Evolutionary conservation across 2,888 invertebrate species (phyloP), one percentile per base, ranked within the genome.

Genomic region (Epistrophe grossulariae): DNA sequence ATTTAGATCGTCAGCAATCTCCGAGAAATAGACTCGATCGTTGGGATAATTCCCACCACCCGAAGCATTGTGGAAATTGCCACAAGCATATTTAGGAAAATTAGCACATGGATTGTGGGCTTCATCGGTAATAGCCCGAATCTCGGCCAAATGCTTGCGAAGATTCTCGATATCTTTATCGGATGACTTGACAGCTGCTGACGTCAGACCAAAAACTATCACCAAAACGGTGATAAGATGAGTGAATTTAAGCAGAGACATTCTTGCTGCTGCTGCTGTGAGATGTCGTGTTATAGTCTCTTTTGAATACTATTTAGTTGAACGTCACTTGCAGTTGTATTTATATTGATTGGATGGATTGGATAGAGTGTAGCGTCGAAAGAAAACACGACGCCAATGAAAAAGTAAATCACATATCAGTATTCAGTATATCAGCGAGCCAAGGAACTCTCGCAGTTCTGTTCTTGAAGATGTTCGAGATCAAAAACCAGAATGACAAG

Each of bases 81-180:
- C 88, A 31, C 88, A 88, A 3, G 88, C 79, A 24, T 77, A 88
- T 17, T 84, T 88, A 10, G 84, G 84, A 15, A 88, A 88, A 40
- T 88, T 84, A 4, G 38, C 62, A 57, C 88, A 88, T 2, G 88
- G 88, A 73, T 64, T 59, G 17, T 84, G 79, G 3, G 62, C 68
- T 15, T 77, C 77, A 17, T 88, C 88, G 24, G 70, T 5, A 28
- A 88, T 84, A 0, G 79, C 82, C n/a, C 73, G 76, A 17, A 88
- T 88, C 10, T 88, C 84, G 2, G 43, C 48, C 17, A 88, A 70
- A 57, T 88, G 88, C n/a, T 57, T 43, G 2, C 77, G 79, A 11
- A 88, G 72, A 40, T 77, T 77, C 40, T 62, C 73, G 19, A 68
- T 19, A 38, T 84, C 80, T 11, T 17, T 28, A n/a, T 88, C 84